Percentiles rank a stretch among this genome's conserved stretches.
phyloP scores from a whole-genome alignment of 1,140 invertebrate genomes.

The Berghia stephanieae region DNA sequence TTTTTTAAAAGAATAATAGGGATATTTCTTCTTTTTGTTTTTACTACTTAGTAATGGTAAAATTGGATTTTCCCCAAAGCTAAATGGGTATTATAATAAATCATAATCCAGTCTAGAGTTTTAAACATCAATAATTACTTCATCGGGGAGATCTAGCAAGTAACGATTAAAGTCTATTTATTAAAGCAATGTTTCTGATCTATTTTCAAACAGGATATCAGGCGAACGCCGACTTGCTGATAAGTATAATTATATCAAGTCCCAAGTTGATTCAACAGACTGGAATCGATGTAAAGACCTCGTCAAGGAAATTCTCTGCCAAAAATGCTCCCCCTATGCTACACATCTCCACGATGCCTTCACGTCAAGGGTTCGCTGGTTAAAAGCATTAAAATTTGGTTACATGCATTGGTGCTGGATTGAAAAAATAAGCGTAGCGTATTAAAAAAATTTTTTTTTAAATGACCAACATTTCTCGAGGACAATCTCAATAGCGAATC shows the following conservation, averaged over 20 bases:
- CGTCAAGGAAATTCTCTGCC: slow-evolving; percentile 51
- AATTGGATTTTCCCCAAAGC: slow-evolving; percentile 23
- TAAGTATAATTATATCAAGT: not conserved
- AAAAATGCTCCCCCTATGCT: slow-evolving; percentile 59
- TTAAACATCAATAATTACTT: too few relatives aligned
- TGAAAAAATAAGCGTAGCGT: too few relatives aligned
- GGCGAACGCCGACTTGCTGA: not conserved
- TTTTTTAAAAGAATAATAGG: too few relatives aligned
- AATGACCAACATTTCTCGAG: too few relatives aligned
- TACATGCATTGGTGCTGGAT: too few relatives aligned
- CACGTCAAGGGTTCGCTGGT: slow-evolving; percentile 13
- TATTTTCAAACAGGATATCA: not conserved
- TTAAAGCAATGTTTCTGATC: not conserved
- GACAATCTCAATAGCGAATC: too few relatives aligned
- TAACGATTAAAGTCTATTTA: not conserved
- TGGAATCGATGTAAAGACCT: slow-evolving; percentile 41
- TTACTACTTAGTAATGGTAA: too few relatives aligned
- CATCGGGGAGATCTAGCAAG: too few relatives aligned
- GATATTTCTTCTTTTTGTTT: too few relatives aligned
- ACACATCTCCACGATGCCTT: slow-evolving; percentile 57
- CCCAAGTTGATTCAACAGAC: not conserved
- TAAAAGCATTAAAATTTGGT: too few relatives aligned
- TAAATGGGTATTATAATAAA: slow-evolving; percentile 37
- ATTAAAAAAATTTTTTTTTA: too few relatives aligned
- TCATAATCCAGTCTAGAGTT: too few relatives aligned